Conservation (phyloP, 2,113 vertebrate genomes). For the Polypterus bichir region DNA sequence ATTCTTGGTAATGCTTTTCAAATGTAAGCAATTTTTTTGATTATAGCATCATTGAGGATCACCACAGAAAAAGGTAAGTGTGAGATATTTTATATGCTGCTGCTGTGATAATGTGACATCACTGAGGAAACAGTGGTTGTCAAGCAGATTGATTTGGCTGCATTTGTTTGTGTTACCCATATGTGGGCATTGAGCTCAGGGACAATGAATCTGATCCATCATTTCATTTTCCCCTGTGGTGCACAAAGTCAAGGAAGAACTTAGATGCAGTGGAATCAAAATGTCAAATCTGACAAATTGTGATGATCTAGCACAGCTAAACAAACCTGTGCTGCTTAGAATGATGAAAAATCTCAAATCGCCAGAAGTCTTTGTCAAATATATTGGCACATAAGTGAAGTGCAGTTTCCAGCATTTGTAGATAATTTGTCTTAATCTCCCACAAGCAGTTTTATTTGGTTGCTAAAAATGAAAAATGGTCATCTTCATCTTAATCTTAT, state of each 20-base stretch:
- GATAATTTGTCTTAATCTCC: slow-evolving; percentile 21
- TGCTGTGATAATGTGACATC: slow-evolving; percentile 7
- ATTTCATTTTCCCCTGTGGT: slow-evolving; percentile 9
- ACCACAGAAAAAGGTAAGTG: neutral
- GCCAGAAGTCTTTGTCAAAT: slow-evolving; percentile 16
- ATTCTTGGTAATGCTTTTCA: too few species aligned
- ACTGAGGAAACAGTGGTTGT: slow-evolving; percentile 12
- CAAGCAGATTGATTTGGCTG: slow-evolving; percentile 17
- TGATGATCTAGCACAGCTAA: slow-evolving; percentile 16
- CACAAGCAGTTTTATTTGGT: neutral
- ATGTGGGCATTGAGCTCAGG: neutral
- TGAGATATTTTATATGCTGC: slow-evolving; percentile 1
- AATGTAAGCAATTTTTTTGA: too few species aligned
- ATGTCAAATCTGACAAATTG: slow-evolving; percentile 21
- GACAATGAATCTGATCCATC: slow-evolving; percentile 12
- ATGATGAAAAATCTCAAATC: slow-evolving; percentile 18
- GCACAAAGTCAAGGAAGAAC: slow-evolving; percentile 1
- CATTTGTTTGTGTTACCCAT: neutral
- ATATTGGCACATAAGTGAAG: slow-evolving; percentile 22
- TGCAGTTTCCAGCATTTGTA: slow-evolving; percentile 7
- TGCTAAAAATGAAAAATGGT: neutral
- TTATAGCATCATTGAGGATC: too few species aligned
- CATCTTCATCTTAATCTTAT: slow-evolving; percentile 11
- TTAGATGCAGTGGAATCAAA: neutral
- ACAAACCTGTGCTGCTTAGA: neutral